Base-by-base conservation (phyloP, 1,140 invertebrate genomes). In the Zaprionus camerounensis region DNA sequence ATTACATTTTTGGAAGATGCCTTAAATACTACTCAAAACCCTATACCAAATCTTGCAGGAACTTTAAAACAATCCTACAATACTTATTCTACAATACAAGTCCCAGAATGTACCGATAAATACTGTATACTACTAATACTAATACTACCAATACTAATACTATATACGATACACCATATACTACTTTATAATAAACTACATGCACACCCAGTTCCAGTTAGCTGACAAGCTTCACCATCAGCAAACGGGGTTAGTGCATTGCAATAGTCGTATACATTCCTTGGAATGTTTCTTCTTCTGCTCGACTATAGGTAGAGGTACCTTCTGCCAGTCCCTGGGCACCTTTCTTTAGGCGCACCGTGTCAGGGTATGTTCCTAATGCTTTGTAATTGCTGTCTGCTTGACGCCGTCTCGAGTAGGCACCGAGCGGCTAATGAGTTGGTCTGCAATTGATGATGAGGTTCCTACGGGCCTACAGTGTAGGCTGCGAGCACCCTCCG, bases 331-430 rank as follows among this genome's bases (percentile, higher is more conserved):
- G 20, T 51, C 46, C 46, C 46, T 51, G 20, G 46, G 17, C 46
- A 51, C 46, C 12, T 24, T 51, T 51, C 20, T 51, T 24, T 0
- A 51, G 46, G 46, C 46, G 46, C 46, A 51, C 41, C 41, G 17
- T 9, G 34, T 36, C 13, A 22, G 56, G 34, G 20, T 69, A 22
- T 17, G 53, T 15, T 73, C 28, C 53, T 28, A 59, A 68, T 55
- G 65, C 13, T 59, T 34, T 53, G 64, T 62, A 68, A 73, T 61
- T 73, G 65, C 46, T 53, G 70, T 67, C 53, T 67, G 67, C 31
- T 70, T 70, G 67, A 62, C 31, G 67, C 24, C 46, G 67, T 59
- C 66, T 62, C 15, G 67, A 53, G 57, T 51, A 20, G 44, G 46
- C 20, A 61, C 44, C 56, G n/a, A 59, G 20, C 34, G 53, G 70